Percentiles rank a stretch among this genome's conserved stretches.
Evolutionary conservation across 2,113 vertebrate genomes (phyloP).

Genomic region (Zosterops hypoxanthus): DNA sequence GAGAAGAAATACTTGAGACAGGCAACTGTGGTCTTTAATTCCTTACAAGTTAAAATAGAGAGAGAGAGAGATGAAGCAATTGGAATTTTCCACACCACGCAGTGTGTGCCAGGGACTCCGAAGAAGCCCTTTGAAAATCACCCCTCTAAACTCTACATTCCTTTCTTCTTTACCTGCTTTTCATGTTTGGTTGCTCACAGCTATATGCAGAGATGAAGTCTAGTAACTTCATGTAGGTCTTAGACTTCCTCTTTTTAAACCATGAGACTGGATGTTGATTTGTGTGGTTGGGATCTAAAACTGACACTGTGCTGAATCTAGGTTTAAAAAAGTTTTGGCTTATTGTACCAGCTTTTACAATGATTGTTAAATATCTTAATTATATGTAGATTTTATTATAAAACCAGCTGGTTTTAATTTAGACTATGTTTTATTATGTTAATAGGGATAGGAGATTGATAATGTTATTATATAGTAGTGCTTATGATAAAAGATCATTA

Average conservation of each 20-base stretch:
- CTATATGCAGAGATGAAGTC: background rate
- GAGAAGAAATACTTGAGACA: background rate
- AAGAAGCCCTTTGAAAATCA: background rate
- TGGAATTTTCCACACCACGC: background rate
- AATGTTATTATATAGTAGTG: background rate
- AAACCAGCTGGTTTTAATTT: background rate
- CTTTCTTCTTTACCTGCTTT: background rate
- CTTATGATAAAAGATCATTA: background rate
- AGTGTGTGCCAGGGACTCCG: fast-evolving
- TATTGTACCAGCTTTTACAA: background rate
- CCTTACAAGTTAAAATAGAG: background rate
- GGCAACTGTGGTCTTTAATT: background rate
- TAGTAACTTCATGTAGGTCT: background rate
- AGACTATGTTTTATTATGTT: background rate
- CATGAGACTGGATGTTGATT: background rate
- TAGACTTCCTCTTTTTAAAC: background rate
- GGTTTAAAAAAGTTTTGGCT: background rate
- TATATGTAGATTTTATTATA: background rate
- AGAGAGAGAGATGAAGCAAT: background rate
- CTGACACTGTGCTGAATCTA: background rate
- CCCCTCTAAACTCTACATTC: background rate
- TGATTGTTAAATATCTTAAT: background rate
- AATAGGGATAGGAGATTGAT: background rate
- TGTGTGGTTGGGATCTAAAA: background rate
- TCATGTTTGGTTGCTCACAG: background rate